Conservation (phyloP, 1,140 invertebrate genomes). For the Drosophila tropicalis region DNA sequence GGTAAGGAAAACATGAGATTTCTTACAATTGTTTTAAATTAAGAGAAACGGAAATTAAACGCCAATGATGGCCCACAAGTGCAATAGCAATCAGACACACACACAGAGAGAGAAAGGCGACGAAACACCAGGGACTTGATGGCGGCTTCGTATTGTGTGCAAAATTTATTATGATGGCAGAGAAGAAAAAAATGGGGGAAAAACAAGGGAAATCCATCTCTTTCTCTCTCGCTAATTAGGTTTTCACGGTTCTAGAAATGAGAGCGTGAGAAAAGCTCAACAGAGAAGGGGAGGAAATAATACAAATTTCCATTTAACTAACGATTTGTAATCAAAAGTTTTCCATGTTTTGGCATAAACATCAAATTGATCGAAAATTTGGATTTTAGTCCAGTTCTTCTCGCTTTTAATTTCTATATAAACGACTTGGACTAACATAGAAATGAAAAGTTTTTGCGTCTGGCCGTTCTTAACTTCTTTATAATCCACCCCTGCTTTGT, state of each 20-base stretch:
- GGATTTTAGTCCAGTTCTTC: too few relatives aligned
- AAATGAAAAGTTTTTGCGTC: too few relatives aligned
- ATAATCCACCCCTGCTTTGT: not conserved
- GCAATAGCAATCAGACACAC: constrained; percentile 33
- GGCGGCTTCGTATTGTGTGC: constrained; percentile 60
- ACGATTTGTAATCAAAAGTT: too few relatives aligned
- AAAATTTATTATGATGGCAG: constrained; percentile 51
- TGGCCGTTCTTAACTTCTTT: not conserved
- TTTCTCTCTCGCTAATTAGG: constrained; percentile 51
- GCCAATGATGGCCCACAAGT: constrained; percentile 64
- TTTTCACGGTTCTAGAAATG: constrained; percentile 31
- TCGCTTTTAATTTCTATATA: too few relatives aligned
- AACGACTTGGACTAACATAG: too few relatives aligned
- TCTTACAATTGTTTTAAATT: constrained; percentile 62
- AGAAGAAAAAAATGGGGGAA: constrained; percentile 22
- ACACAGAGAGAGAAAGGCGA: constrained; percentile 14
- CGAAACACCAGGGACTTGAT: constrained; percentile 12
- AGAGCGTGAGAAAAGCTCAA: not conserved
- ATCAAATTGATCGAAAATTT: too few relatives aligned
- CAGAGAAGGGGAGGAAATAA: too few relatives aligned
- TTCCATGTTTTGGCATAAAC: too few relatives aligned
- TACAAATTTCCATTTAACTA: not conserved
- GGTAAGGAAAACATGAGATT: constrained; percentile 24
- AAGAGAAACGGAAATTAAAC: constrained; percentile 65
- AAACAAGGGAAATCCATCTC: constrained; percentile 40